Evolutionary conservation across 2,888 invertebrate genomes (phyloP), one percentile per base, ranked within the genome.

Genomic region (Oxycera nigricornis): DNA sequence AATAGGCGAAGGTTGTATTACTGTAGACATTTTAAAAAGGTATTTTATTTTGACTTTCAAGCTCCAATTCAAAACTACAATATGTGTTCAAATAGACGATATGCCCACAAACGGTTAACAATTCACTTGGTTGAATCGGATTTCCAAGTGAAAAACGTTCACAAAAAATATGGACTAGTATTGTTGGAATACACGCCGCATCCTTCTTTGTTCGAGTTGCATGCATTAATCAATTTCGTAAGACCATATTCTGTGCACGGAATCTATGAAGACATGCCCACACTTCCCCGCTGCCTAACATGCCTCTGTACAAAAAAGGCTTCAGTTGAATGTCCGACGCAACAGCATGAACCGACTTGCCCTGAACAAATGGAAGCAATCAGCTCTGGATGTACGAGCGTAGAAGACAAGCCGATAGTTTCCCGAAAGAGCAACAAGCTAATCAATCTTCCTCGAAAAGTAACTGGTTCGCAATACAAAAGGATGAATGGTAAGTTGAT

Each of bases 171-270:
- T 17, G 73, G 73, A 30, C 30, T 50, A 17, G 46, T 31, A 31
- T n/a, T n/a, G n/a, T 28, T 73, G 1, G 11, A 73, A n/a, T 73
- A 59, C 39, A 28, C 50, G n/a, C 46, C 41, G 31, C 73, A 73
- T 31, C 73, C 73, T 7, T 73, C 73, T 7, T n/a, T 62, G 31
- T 46, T 62, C 4, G 59, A 73, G 31, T 11, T 73, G 20, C 22
- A 62, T 61, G 26, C 17, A 24, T 39, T 73, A 1, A 50, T 73
- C 1, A 22, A 24, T 11, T 73, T 61, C 22, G 52, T 73, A 6
- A 61, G 14, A 30, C 73, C 73, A n/a, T 9, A 17, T 2, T 14
- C 50, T 20, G 52, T 73, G 2, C 1, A 11, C 9, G 50, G 20
- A 20, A 73, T 73, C 2, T 61, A 73, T 28, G 1, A 1, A 1